Evolutionary conservation across 2,797 vertebrate genomes (phyloP), one percentile per base, ranked within the genome.

Genomic region (Ctenopoma multispine): DNA sequence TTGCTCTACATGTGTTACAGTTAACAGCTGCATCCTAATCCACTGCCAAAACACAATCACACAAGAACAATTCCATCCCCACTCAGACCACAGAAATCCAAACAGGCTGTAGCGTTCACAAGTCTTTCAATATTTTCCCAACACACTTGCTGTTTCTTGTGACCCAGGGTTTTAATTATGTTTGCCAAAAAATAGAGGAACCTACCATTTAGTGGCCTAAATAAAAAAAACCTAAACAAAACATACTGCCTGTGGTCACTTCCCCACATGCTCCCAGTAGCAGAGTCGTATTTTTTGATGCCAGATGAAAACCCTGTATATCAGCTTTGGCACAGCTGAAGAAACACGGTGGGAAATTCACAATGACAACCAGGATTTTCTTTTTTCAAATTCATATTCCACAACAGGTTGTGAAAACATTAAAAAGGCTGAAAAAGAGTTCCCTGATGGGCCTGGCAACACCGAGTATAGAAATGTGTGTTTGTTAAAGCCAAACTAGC

Each of bases 1-100:
- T 87, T 87, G 84, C 68, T 81, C 84, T 63, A 85, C 73, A 81
- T 90, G 84, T 81, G 53, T 79, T 49, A 67, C 21, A 56, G 66
- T 67, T 58, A 50, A 63, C 46, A 61, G 62, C 62, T 68, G 57
- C 7, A 2, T 21, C 21, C 50, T 63, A 47, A 69, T 77, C 69
- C 24, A 40, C 74, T 20, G 59, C 82, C 74, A 84, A 53, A 74
- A 72, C 58, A 64, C 41, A 43, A 38, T 53, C 55, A 46, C 44
- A 62, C n/a, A 44, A 31, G 8, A 48, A 60, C 24, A 75, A 17
- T 46, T 51, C 49, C 36, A 55, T 38, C 56, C 51, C 3, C 10
- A 56, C 46, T 41, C 63, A 48, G 49, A 61, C 38, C 0, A 10
- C 4, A 4, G 29, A 56, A 27, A 66, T 18, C 55, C 21, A 18